phyloP scores from a whole-genome alignment of 2,888 invertebrate genomes.

The Pegoplata infirma region DNA sequence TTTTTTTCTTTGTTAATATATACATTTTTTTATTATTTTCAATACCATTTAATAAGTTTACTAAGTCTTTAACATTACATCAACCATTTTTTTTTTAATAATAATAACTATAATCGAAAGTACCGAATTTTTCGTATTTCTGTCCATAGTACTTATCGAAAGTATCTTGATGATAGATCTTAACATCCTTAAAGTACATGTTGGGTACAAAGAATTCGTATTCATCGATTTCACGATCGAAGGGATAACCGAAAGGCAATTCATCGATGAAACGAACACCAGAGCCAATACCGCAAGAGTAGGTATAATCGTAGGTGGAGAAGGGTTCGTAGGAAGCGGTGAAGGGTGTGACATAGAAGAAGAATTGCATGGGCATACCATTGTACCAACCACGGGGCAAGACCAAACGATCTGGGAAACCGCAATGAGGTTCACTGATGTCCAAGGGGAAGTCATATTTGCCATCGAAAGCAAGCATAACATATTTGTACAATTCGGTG shows the following conservation, averaged over 20 bases:
- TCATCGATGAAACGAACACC: conserved; percentile 80
- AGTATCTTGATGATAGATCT: conserved; percentile 65
- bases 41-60: not conserved
- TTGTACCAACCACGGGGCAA: conserved; percentile 82
- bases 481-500: conserved; percentile 78
- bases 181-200: conserved; percentile 81
- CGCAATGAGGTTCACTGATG: conserved; percentile 79
- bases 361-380: conserved; percentile 82
- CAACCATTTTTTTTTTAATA: not conserved
- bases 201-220: conserved; percentile 81
- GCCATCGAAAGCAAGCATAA: conserved; percentile 78
- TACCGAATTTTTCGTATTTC: conserved; percentile 55
- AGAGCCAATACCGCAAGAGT: conserved; percentile 79
- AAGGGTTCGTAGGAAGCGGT: conserved; percentile 70
- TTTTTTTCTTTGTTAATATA: not conserved
- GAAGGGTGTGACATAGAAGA: conserved; percentile 81
- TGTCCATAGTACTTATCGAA: conserved; percentile 70
- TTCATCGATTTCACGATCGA: conserved; percentile 82
- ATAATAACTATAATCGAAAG: conserved; percentile 55
- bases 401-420: conserved; percentile 82
- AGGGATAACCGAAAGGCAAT: conserved; percentile 84
- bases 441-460: conserved; percentile 78
- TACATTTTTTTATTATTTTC: not conserved
- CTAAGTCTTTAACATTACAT: not conserved
- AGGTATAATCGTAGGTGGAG: conserved; percentile 78